Evolutionary conservation across 2,113 vertebrate species (phyloP).

Genomic region (Tangachromis dhanisi): DNA sequence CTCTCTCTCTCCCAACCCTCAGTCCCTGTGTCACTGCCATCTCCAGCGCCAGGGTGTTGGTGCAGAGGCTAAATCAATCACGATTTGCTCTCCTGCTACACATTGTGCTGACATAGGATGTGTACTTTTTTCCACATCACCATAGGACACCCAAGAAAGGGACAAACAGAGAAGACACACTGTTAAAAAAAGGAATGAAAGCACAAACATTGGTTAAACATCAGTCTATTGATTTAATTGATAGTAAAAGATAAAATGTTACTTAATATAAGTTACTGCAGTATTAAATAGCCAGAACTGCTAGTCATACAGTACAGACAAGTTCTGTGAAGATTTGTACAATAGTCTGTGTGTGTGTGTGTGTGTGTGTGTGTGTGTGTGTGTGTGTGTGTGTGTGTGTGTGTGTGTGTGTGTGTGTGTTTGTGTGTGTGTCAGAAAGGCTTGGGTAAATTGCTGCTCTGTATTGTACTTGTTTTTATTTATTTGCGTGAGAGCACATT

Average conservation of each 20-base stretch:
- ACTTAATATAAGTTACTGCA: conserved; percentile 71
- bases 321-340: conserved; percentile 41
- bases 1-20: background rate
- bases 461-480: background rate
- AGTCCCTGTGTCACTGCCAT: background rate
- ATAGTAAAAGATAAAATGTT: conserved; percentile 55
- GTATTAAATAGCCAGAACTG: conserved; percentile 51
- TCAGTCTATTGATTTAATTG: conserved; percentile 52
- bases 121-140: background rate
- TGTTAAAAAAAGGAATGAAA: conserved; percentile 3
- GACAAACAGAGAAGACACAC: background rate
- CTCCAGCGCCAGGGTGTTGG: conserved; percentile 19
- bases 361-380: background rate
- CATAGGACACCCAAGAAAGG: background rate
- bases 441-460: background rate
- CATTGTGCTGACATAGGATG: conserved; percentile 35
- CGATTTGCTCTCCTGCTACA: conserved; percentile 1
- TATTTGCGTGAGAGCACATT: background rate
- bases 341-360: background rate
- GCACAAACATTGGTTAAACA: conserved; percentile 26
- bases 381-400: background rate
- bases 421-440: conserved; percentile 23
- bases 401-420: background rate
- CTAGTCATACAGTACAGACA: conserved; percentile 30
- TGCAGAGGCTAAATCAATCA: conserved; percentile 54